A percentile compares a stretch with the other conserved stretches of the same genome.
Conservation (phyloP, 2,888 invertebrate genomes). For the Philaethria dido region DNA sequence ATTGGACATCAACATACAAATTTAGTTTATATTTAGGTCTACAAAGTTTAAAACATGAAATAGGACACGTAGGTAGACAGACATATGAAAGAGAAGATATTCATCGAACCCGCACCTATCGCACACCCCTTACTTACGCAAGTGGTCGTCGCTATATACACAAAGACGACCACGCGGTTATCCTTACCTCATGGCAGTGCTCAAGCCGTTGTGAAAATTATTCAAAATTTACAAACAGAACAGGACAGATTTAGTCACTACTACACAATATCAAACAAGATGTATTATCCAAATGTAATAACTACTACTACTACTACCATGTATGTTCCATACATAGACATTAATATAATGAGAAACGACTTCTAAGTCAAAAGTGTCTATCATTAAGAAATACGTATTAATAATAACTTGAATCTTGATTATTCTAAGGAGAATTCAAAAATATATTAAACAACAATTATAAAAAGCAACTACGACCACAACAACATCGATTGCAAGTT, state of each 20-base stretch:
- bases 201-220: slow-evolving; percentile 42
- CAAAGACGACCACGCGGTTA: slow-evolving; percentile 35
- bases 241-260: neutral
- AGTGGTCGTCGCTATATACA: slow-evolving; percentile 35
- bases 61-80: neutral
- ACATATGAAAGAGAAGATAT: slow-evolving; percentile 22
- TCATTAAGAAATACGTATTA: slow-evolving; percentile 10
- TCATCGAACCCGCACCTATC: neutral
- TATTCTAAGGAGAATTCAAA: slow-evolving; percentile 17
- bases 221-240: slow-evolving; percentile 30
- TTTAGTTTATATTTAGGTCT: slow-evolving; percentile 30
- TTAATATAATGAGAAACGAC: slow-evolving; percentile 25
- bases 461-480: neutral
- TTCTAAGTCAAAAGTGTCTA: slow-evolving; percentile 5
- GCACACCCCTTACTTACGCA: slow-evolving; percentile 5
- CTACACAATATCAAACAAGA: slow-evolving; percentile 2
- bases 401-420: slow-evolving; percentile 12
- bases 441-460: slow-evolving; percentile 25
- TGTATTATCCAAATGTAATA: neutral
- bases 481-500: neutral
- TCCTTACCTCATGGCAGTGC: slow-evolving; percentile 53
- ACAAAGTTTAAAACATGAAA: slow-evolving; percentile 36
- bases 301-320: slow-evolving; percentile 18
- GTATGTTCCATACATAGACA: slow-evolving; percentile 21
- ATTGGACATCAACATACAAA: slow-evolving; percentile 47